Evolutionary conservation across 1,140 invertebrate species (phyloP), one percentile per base, ranked within the genome.

Genomic region (Adelges cooleyi): DNA sequence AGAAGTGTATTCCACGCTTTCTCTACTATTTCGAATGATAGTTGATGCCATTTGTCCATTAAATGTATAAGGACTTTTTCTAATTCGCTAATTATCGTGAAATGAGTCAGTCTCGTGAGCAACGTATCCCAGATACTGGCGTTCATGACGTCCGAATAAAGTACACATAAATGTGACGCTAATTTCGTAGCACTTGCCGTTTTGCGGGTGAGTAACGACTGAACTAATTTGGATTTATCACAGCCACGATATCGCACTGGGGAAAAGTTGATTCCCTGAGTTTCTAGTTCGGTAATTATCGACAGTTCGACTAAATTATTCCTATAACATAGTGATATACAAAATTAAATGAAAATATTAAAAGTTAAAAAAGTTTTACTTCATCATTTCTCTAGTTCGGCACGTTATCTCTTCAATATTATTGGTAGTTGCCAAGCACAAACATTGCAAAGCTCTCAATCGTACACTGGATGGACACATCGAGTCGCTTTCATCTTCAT

Each of bases 281-380:
- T 71, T 69, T 78, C 75, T 10, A 78, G 65, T 69, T 75, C 75
- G n/a, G 69, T 72, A 20, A 77, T 48, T 52, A 77, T 77, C 38
- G 72, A 68, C 33, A 78, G 68, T 20, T 69, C 69, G 65, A 74
- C 72, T 67, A 75, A 72, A 17, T 73, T 70, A 36, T 72, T 68
- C 46, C 76, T 77, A 67, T 56, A 71, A 69, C 62, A 65, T 44
- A 15, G 18, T 65, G 25, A 44, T 10, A 66, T n/a, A 13, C 23
- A 59, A 54, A 68, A 59, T 11, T 18, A 11, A 49, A 17, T 20
- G 42, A 25, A 49, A 38, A 17, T 53, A 44, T 27, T 38, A 33
- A 49, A 44, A 66, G 56, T 33, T 6, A 65, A 3, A 33, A 36
- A 3, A 11, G 13, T 6, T 38, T 33, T 20, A 68, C 68, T 50